A percentile compares a stretch with the other conserved stretches of the same genome.
Evolutionary conservation across 1,140 invertebrate species (phyloP).

Genomic region (Parasteatoda tepidariorum): DNA sequence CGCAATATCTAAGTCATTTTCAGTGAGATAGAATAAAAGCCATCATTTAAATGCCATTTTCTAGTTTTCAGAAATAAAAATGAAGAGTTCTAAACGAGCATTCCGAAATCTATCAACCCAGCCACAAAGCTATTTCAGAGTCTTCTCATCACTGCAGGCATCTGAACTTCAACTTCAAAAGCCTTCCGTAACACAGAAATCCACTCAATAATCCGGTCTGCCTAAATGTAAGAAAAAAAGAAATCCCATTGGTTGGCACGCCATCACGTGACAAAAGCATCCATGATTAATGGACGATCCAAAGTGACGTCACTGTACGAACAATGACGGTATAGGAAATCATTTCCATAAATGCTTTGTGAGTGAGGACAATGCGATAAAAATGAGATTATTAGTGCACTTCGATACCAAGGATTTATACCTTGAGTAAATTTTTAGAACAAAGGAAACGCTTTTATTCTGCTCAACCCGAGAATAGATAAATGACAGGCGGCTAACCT

Average conservation of each 20-base stretch:
- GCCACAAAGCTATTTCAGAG: conserved; percentile 33
- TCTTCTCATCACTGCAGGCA: conserved; percentile 20
- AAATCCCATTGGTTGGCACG: conserved; percentile 39
- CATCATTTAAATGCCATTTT: conserved; percentile 49
- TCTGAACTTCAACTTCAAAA: conserved; percentile 37
- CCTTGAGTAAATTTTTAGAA: conserved; percentile 50
- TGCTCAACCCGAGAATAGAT: conserved; percentile 32
- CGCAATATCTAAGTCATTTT: neutral
- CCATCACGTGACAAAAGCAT: conserved; percentile 55
- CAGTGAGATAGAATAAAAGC: neutral
- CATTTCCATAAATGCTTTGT: conserved; percentile 57
- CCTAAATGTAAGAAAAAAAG: conserved; percentile 34
- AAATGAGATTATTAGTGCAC: conserved; percentile 55
- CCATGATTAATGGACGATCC: conserved; percentile 48
- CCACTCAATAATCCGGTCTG: conserved; percentile 49
- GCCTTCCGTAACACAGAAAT: conserved; percentile 51
- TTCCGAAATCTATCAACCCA: neutral
- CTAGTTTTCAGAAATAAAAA: conserved; percentile 20
- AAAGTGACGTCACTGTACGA: conserved; percentile 38
- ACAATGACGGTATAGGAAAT: conserved; percentile 53
- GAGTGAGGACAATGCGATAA: conserved; percentile 48
- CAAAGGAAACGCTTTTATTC: conserved; percentile 44
- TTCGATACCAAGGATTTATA: conserved; percentile 55
- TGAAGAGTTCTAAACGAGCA: neutral
- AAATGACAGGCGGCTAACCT: conserved; percentile 27